A percentile compares a stretch with the other conserved stretches of the same genome.
Evolutionary conservation across 1,140 invertebrate genomes (phyloP).

Genomic region (Zaprionus kolodkinae): DNA sequence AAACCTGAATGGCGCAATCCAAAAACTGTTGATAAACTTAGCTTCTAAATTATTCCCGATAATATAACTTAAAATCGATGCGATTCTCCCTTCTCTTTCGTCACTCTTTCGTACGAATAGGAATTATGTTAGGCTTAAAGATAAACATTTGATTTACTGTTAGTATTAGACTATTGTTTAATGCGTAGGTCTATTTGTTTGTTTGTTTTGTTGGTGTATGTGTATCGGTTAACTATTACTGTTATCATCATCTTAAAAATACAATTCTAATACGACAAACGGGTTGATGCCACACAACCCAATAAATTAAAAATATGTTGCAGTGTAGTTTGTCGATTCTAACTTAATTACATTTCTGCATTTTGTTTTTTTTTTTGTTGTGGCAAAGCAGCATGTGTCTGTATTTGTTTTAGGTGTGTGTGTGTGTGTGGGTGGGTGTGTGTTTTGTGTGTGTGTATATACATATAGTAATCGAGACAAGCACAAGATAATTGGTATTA

Average conservation of each 20-base stretch:
- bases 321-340: conserved; percentile 3
- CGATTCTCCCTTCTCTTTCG: conserved; percentile 17
- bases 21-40: conserved; percentile 51
- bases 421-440: background rate
- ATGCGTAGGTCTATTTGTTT: conserved; percentile 45
- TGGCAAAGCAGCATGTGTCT: conserved; percentile 20
- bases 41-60: conserved; percentile 25
- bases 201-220: conserved; percentile 16
- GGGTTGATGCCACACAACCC: conserved; percentile 22
- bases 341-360: conserved; percentile 8
- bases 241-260: conserved; percentile 22
- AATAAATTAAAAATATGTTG: conserved; percentile 37
- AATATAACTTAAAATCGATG: conserved; percentile 48
- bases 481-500: conserved; percentile 19
- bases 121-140: conserved; percentile 61
- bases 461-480: conserved; percentile 29
- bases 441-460: background rate
- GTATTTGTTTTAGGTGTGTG: background rate
- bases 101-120: conserved; percentile 31
- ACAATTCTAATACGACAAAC: conserved; percentile 23
- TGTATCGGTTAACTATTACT: conserved; percentile 22
- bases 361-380: conserved; percentile 6
- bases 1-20: conserved; percentile 2
- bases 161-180: conserved; percentile 51
- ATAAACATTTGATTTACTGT: conserved; percentile 59